Base-by-base conservation (phyloP, 2,113 vertebrate species). In the Chloebia gouldiae region DNA sequence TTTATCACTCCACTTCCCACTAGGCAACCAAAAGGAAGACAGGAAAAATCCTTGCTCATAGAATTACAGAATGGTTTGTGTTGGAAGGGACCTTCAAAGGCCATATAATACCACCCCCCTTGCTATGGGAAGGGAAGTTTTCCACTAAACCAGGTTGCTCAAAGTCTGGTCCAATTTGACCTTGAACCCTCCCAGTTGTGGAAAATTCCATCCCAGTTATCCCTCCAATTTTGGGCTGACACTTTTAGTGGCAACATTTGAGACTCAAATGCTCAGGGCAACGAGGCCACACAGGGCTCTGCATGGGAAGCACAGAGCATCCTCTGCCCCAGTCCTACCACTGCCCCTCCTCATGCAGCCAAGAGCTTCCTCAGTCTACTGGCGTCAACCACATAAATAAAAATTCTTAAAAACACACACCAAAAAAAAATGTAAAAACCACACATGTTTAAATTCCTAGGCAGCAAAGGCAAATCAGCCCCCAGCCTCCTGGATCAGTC, bases 81-180 rank as follows among this genome's bases (percentile, higher is more conserved):
- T 13, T 60, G 39, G 16, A 66, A 60, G 16, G 28, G 28, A 10
- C 24, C 7, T 45, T 30, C 60, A 60, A 40, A 68, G 23, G 33
- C 23, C 37, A 39, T n/a, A 22, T 24, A 28, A 3, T 21, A n/a
- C 21, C n/a, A 47, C 4, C 1, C 1, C 10, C 10, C 9, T 4
- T n/a, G 20, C n/a, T 30, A 27, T 9, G 40, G 39, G 12, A 21
- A 49, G 17, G 8, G 17, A 76, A 66, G 11, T 3, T 10, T 63
- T 56, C 49, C 27, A 63, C 40, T 33, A 42, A 61, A 33, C 2
- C 25, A 42, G 15, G 7, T 2, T 54, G 7, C 56, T 49, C 47
- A 31, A 69, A 54, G 12, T 37, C 25, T 76, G 54, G 4, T 49
- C 47, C 54, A 54, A 4, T 42, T 54, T 63, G 21, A 61, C 54